Evolutionary conservation across 2,888 invertebrate species (phyloP).

Genomic region (Drosophila buzzatii): DNA sequence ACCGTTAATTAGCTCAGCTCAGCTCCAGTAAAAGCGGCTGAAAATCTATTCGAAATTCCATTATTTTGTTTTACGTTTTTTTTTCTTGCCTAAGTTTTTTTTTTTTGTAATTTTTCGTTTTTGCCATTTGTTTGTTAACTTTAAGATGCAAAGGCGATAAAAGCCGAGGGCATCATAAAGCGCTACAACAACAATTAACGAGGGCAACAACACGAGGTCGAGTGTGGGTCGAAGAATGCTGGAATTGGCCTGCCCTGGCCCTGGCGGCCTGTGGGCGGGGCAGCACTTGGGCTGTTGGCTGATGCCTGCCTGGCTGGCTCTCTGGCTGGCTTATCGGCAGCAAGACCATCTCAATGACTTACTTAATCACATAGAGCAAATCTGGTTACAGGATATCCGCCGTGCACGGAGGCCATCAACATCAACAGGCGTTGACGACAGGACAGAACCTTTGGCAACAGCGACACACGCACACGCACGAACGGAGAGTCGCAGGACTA

Average conservation of each 20-base stretch:
- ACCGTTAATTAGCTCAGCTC: slow-evolving; percentile 47
- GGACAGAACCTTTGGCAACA: slow-evolving; percentile 56
- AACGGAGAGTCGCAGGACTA: slow-evolving; percentile 21
- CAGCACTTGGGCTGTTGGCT: not conserved
- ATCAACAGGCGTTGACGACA: slow-evolving; percentile 55
- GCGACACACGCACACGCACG: slow-evolving; percentile 13
- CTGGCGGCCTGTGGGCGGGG: slow-evolving; percentile 1
- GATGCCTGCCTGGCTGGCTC: not conserved
- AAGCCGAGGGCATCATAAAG: slow-evolving; percentile 50
- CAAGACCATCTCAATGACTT: slow-evolving; percentile 77
- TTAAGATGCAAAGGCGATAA: slow-evolving; percentile 72
- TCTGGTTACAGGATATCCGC: slow-evolving; percentile 81
- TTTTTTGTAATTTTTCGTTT: slow-evolving; percentile 24
- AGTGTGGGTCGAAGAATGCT: slow-evolving; percentile 31
- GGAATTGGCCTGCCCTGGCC: not conserved
- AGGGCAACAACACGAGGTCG: slow-evolving; percentile 29
- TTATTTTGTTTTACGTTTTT: slow-evolving; percentile 8
- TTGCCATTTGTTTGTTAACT: slow-evolving; percentile 58
- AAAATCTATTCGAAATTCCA: slow-evolving; percentile 52
- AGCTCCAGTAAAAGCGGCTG: slow-evolving; percentile 34
- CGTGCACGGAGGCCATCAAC: slow-evolving; percentile 67
- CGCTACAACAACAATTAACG: slow-evolving; percentile 41
- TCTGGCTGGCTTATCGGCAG: slow-evolving; percentile 66
- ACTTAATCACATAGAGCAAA: slow-evolving; percentile 81
- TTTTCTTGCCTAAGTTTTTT: slow-evolving; percentile 1